Evolutionary conservation across 2,888 invertebrate species (phyloP).

Genomic region (Therioaphis trifolii): DNA sequence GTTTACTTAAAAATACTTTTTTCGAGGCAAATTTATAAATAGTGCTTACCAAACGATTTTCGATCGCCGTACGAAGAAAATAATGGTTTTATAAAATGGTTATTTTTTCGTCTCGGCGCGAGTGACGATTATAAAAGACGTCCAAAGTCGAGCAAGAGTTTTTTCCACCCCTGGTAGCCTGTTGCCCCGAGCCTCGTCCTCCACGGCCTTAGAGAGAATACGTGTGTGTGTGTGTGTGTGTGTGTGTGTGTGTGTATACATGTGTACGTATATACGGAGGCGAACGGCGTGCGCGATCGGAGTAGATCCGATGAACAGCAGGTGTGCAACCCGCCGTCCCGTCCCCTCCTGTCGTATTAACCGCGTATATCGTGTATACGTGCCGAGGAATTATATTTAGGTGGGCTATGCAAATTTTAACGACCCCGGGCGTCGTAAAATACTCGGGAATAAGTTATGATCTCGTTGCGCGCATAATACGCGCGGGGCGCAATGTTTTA

Average conservation of each 20-base stretch:
- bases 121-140: too few relatives aligned
- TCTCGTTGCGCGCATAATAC: neutral
- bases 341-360: neutral
- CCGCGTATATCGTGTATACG: neutral
- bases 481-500: slow-evolving; percentile 22
- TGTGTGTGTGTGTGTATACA: neutral
- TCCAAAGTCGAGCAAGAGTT: too few relatives aligned
- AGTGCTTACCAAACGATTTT: too few relatives aligned
- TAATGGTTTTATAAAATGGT: too few relatives aligned
- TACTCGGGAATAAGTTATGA: slow-evolving; percentile 56
- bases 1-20: too few relatives aligned
- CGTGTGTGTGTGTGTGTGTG: neutral
- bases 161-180: too few relatives aligned
- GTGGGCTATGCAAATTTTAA: slow-evolving; percentile 53
- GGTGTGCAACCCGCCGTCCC: neutral
- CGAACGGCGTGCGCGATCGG: too few relatives aligned
- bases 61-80: too few relatives aligned
- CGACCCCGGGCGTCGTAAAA: slow-evolving; percentile 54
- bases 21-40: too few relatives aligned
- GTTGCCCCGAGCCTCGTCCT: too few relatives aligned
- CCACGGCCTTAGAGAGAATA: too few relatives aligned
- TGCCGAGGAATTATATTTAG: slow-evolving; percentile 42
- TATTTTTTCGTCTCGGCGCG: too few relatives aligned
- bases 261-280: neutral
- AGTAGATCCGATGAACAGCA: neutral